Base-by-base conservation (phyloP, 1,140 invertebrate species). In the Aphidius gifuensis region DNA sequence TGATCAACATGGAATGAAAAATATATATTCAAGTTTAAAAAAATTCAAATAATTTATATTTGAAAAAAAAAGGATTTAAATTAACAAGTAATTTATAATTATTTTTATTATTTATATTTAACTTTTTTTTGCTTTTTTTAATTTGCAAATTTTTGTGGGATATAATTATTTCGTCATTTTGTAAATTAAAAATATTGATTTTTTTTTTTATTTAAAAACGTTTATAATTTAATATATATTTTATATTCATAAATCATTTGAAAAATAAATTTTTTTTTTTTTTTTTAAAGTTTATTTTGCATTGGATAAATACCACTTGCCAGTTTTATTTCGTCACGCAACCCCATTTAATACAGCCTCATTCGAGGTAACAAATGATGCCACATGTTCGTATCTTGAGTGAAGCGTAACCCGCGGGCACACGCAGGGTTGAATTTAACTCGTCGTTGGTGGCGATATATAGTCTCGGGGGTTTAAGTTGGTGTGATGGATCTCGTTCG, bases 371-470 rank as follows among this genome's bases (percentile, higher is more conserved):
- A 81, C 78, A 80, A 81, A 81, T 79, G 78, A 81, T 72, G 77
- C 79, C 79, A 81, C 78, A 81, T 81, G 79, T 78, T 81, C 77
- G 67, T 68, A 74, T 78, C 78, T 80, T 78, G 68, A 71, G 43
- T 61, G 58, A 43, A 59, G 62, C 65, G 51, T 66, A 66, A 66
- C 65, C 61, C 64, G 58, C 61, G 60, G 61, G 61, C 64, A 62
- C 46, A 51, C 48, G 23, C 43, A 42, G 40, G 57, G 57, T 53
- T 59, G 62, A 61, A 43, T 62, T 62, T 50, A 64, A 64, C 56
- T 64, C 54, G 46, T 32, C 50, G 53, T 8, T 9, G 42, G 50
- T 39, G n/a, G 21, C 32, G 23, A 32, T 32, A 32, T 32, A 32
- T 32, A 32, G 23, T 32, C 23, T 32, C 23, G 23, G 23, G 23